Evolutionary conservation across 2,797 vertebrate species (phyloP), one percentile per base, ranked within the genome.

Genomic region (Gephyroberyx darwinii): DNA sequence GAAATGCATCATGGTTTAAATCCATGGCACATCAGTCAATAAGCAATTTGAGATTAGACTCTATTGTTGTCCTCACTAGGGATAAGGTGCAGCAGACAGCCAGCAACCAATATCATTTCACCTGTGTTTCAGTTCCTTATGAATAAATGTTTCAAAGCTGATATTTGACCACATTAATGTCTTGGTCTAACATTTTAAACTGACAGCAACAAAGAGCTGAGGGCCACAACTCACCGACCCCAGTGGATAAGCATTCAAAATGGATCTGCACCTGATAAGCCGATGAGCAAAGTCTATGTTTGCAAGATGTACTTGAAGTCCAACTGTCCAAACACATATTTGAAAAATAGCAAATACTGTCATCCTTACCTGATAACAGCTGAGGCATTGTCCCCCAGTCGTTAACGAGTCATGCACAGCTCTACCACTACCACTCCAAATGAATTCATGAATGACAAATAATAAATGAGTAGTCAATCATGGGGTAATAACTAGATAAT

Each of bases 1-100:
- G 60, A 75, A 83, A 77, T 69, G 73, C 73, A 76, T 74, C 76
- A 74, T 72, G 64, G 84, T 76, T 86, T 75, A 83, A 88, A 86
- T 67, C 80, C 61, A 84, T 76, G 72, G 63, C 60, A 60, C 55
- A 77, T 71, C 53, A 77, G 89, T 91, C 90, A 90, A 91, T 91
- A 90, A 86, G 41, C 76, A 84, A 90, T 89, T 89, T 91, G 59
- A 87, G 86, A 88, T 88, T 78, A 81, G 84, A 71, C 65, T 75
- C 47, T 41, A 71, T 61, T 82, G 70, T 56, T 66, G 55, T 78
- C 76, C 57, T 82, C 43, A 48, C 41, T 19, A 35, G 41, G 22
- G 51, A 30, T 22, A 76, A 65, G 51, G 71, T 55, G 51, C 55
- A 61, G 17, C 6, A 61, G 59, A 75, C 65, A 70, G 59, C 61